Base-by-base conservation (phyloP, 2,797 vertebrate genomes). In the Syngnathus rostellatus region DNA sequence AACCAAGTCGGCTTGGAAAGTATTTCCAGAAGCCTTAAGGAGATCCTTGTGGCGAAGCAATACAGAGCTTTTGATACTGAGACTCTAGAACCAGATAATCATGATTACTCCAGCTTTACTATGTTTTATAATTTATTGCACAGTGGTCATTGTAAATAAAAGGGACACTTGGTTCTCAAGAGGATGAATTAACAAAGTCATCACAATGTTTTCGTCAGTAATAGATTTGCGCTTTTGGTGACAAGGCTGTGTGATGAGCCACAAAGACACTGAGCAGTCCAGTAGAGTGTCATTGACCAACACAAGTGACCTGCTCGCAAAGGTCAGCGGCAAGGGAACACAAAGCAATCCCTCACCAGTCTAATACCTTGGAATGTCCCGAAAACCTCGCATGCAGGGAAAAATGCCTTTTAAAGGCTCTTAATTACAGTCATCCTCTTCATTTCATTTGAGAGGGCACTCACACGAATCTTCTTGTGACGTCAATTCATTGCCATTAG, bases 371-470 rank as follows among this genome's bases (percentile, higher is more conserved):
- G 90, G 90, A 92, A 92, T 91, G 88, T 91, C 75, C 84, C 88
- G 78, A 69, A 81, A 69, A 66, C 77, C 31, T 31, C 71, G 77
- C 43, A 55, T 61, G 40, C 16, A 51, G 17, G 23, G 82, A 46
- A 19, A 62, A 83, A 37, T 63, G 63, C 71, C 78, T 85, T 89
- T 91, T 72, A 88, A 87, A 84, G 69, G 51, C 17, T 71, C 79
- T 68, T 91, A 92, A 92, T 91, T 81, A 84, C 84, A 92, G 89
- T 91, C 89, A 91, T 91, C 88, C 85, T 88, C 75, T 77, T 89
- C 60, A 89, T 90, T 91, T 64, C 81, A 90, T 92, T 90, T 88
- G 68, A 68, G 77, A 77, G 69, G 81, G 85, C 77, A 74, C 5
- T 37, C 69, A 87, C 57, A 76, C 77, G 73, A 74, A 84, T 64